phyloP scores from a whole-genome alignment of 92 coral and sea anemone species.

The Micromussa lordhowensis region DNA sequence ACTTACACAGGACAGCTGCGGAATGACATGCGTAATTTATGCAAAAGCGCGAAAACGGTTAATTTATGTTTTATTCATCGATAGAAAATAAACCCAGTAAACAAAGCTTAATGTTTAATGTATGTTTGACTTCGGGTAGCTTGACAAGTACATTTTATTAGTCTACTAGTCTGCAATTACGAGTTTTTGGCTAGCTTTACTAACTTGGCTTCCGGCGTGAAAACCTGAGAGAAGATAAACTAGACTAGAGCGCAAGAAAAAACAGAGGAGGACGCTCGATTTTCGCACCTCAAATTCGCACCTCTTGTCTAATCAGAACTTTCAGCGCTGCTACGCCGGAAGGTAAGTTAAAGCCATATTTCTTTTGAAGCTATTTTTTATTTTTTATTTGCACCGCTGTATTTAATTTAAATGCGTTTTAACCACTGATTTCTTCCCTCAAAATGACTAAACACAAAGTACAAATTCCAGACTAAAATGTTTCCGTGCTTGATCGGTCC shows the following conservation, averaged over 20 bases:
- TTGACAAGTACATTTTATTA: neutral
- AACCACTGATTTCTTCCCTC: neutral
- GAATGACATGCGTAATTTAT: neutral
- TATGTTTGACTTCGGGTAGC: neutral
- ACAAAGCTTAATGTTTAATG: neutral
- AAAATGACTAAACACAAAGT: too few species aligned
- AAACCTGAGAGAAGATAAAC: neutral
- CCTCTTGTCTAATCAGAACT: neutral
- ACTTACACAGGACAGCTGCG: constrained; percentile 1
- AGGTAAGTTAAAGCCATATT: too few species aligned
- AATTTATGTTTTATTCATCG: constrained; percentile 27
- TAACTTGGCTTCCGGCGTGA: neutral
- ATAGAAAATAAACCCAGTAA: neutral
- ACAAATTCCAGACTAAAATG: neutral
- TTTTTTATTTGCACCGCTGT: too few species aligned
- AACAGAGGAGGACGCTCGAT: neutral
- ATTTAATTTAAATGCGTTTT: neutral
- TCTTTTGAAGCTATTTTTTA: too few species aligned
- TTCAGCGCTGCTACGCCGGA: too few species aligned
- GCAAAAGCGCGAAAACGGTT: neutral
- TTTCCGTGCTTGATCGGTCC: neutral
- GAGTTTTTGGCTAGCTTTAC: neutral
- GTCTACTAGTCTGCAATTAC: neutral
- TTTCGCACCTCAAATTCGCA: neutral
- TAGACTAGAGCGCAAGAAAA: neutral